These are phyloP conservation scores for Odobenus rosmarus DNA, from an alignment of 2,113 vertebrate species.

Conservation along the genomic window DNA sequence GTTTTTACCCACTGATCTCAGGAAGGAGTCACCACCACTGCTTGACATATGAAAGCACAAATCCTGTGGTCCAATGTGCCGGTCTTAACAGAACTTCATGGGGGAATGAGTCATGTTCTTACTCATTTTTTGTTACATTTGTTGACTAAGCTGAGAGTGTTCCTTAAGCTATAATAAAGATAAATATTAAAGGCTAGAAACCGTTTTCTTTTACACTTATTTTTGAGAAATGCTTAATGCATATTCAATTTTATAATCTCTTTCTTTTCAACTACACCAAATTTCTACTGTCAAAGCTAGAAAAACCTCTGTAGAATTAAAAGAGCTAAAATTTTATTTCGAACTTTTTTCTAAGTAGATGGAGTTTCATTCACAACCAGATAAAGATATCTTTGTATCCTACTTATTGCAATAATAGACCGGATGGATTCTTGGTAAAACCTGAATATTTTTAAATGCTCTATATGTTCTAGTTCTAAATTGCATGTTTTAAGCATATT, in stretches of 20 bases:
- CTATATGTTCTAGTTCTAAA: conserved; percentile 82
- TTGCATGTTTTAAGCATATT: conserved; percentile 83
- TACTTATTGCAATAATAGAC: conserved; percentile 83
- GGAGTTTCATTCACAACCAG: conserved; percentile 79
- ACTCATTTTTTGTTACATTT: conserved; percentile 19
- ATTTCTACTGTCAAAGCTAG: conserved; percentile 47
- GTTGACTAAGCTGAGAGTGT: conserved; percentile 43
- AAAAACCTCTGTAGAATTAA: conserved; percentile 47
- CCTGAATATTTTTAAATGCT: conserved; percentile 82
- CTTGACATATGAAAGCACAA: neutral
- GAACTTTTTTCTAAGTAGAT: conserved; percentile 71
- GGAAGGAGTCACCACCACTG: neutral
- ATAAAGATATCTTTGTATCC: conserved; percentile 79
- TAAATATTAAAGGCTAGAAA: conserved; percentile 26
- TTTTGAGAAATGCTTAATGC: conserved; percentile 43
- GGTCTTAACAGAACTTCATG: neutral
- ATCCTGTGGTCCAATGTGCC: neutral
- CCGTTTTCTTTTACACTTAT: conserved; percentile 44
- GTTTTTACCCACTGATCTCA: neutral
- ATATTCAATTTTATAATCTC: conserved; percentile 8
- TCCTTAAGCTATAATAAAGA: conserved; percentile 41
- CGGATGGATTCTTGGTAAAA: conserved; percentile 81
- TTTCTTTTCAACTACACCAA: conserved; percentile 1
- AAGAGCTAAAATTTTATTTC: conserved; percentile 62
- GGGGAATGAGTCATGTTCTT: neutral